These are phyloP conservation scores for Machaerirhynchus nigripectus DNA, from an alignment of 2,113 vertebrate species.

Conservation along the genomic window DNA sequence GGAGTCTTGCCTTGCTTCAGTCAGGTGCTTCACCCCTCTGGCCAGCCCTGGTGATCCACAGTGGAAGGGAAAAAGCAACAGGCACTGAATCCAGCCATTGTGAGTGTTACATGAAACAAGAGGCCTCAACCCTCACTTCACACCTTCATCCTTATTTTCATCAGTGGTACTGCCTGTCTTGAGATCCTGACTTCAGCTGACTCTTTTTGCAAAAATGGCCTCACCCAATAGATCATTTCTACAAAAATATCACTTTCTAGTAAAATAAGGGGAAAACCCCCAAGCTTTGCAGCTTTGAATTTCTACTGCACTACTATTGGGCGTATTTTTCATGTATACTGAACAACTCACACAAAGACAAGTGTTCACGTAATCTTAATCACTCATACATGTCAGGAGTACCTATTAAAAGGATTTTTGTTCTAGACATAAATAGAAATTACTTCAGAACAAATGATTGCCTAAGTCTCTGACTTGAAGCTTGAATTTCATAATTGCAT, in stretches of 20 bases:
- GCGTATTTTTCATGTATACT: not conserved
- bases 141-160: not conserved
- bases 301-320: not conserved
- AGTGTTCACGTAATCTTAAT: not conserved
- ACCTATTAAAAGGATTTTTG: not conserved
- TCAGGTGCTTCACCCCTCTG: not conserved
- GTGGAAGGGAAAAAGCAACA: not conserved
- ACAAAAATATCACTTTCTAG: not conserved
- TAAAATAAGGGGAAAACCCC: not conserved
- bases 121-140: not conserved
- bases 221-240: not conserved
- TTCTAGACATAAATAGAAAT: not conserved
- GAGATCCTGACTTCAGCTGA: not conserved
- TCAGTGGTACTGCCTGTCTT: not conserved
- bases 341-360: not conserved
- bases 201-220: not conserved
- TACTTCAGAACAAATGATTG: not conserved
- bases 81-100: not conserved
- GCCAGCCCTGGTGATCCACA: not conserved
- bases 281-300: not conserved
- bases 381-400: not conserved
- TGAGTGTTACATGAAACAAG: fast-evolving
- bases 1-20: not conserved
- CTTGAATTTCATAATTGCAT: not conserved
- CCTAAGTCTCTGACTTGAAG: not conserved